phyloP scores from a whole-genome alignment of 2,888 invertebrate species.

The Brachyopa scutellaris region DNA sequence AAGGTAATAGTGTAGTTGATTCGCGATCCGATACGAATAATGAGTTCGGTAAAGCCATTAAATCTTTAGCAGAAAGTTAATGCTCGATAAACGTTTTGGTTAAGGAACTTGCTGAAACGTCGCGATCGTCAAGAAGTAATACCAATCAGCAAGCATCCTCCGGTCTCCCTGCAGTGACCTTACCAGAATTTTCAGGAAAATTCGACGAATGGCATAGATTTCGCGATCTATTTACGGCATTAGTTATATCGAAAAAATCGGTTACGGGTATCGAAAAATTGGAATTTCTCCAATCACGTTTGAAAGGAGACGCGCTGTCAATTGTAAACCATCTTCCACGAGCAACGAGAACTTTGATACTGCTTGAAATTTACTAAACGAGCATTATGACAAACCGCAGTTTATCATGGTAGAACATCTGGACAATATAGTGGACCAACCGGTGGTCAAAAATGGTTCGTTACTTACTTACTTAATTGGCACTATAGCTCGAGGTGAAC shows the following conservation, averaged over 20 bases:
- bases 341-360: constrained; percentile 14
- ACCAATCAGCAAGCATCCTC: neutral
- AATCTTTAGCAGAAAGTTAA: too few relatives aligned
- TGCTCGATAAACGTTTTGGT: too few relatives aligned
- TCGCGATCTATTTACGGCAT: constrained; percentile 35
- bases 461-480: too few relatives aligned
- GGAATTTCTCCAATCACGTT: constrained; percentile 13
- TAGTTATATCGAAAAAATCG: constrained; percentile 7
- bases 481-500: too few relatives aligned
- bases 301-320: constrained; percentile 22
- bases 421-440: constrained; percentile 26
- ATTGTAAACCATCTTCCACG: constrained; percentile 19
- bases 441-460: constrained; percentile 9
- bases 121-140: constrained; percentile 4
- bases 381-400: too few relatives aligned
- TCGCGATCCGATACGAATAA: constrained; percentile 3
- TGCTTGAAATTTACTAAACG: constrained; percentile 4
- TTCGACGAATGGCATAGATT: constrained; percentile 26
- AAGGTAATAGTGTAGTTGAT: neutral
- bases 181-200: constrained; percentile 4
- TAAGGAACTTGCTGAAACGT: too few relatives aligned
- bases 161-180: neutral
- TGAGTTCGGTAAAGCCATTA: too few relatives aligned
- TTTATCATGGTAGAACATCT: constrained; percentile 11
- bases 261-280: constrained; percentile 35